phyloP scores from a whole-genome alignment of 2,797 vertebrate species.

The Pagetopsis macropterus region DNA sequence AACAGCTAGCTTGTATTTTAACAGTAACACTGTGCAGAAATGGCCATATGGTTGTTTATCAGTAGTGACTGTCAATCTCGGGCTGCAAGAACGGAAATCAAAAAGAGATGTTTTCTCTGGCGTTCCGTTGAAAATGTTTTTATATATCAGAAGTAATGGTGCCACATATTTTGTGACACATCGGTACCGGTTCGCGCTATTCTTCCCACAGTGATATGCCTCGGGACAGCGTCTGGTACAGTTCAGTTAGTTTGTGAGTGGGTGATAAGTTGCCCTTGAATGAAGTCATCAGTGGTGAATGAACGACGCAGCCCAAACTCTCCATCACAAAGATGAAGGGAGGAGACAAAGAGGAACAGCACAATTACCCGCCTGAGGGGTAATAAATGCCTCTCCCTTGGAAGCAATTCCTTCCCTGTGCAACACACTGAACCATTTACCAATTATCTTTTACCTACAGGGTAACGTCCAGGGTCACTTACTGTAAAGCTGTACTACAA shows the following conservation, averaged over 20 bases:
- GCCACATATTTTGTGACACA: constrained; percentile 56
- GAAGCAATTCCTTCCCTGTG: constrained; percentile 71
- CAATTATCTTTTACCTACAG: constrained; percentile 77
- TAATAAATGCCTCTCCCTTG: constrained; percentile 78
- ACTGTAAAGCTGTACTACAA: constrained; percentile 64
- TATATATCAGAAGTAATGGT: constrained; percentile 40
- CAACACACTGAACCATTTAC: constrained; percentile 69
- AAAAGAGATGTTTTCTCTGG: constrained; percentile 24
- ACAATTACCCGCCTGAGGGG: constrained; percentile 82
- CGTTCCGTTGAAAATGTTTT: constrained; percentile 45
- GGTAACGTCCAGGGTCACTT: constrained; percentile 68
- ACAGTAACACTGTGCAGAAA: not conserved
- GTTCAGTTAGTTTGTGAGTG: constrained; percentile 83
- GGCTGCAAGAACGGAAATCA: constrained; percentile 10
- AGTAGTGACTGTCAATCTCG: constrained; percentile 5
- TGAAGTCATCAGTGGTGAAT: constrained; percentile 84
- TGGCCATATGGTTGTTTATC: not conserved
- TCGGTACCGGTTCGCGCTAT: constrained; percentile 53
- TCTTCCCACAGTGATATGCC: constrained; percentile 74
- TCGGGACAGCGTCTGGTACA: constrained; percentile 73
- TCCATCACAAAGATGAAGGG: constrained; percentile 84
- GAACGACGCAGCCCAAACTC: constrained; percentile 79
- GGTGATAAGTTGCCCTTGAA: constrained; percentile 87
- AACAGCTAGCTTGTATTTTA: not conserved
- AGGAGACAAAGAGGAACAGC: constrained; percentile 82